Evolutionary conservation across 2,797 vertebrate genomes (phyloP).

Genomic region (Peromyscus attwateri): DNA sequence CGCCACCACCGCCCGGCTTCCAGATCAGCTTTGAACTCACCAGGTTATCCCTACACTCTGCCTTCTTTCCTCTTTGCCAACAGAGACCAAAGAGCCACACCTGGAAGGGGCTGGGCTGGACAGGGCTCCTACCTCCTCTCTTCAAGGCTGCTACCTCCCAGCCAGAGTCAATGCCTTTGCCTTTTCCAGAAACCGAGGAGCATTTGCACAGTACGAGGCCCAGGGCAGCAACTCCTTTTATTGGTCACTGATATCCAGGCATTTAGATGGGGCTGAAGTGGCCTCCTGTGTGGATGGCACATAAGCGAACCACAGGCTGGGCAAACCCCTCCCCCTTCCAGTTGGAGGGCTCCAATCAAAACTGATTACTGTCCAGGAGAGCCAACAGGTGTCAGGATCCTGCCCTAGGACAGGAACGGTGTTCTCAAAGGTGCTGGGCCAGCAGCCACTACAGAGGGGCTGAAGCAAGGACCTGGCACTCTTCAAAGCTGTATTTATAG

Average conservation of each 20-base stretch:
- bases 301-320: background rate
- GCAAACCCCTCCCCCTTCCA: background rate
- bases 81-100: background rate
- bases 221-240: background rate
- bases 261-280: background rate
- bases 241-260: background rate
- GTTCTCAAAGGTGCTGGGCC: background rate
- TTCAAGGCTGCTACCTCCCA: too few relatives aligned
- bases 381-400: background rate
- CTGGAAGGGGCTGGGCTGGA: background rate
- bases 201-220: background rate
- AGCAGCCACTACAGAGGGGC: accelerated
- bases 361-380: background rate
- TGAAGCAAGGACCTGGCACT: background rate
- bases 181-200: background rate
- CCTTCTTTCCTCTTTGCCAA: background rate
- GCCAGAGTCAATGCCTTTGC: background rate
- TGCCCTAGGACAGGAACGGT: background rate
- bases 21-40: background rate
- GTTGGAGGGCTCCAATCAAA: background rate
- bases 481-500: conserved; percentile 11
- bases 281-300: background rate
- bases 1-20: too few relatives aligned
- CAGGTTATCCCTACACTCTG: too few relatives aligned
- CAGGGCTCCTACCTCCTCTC: background rate